Evolutionary conservation across 2,888 invertebrate genomes (phyloP).

Genomic region (Cerceris ruficornis): DNA sequence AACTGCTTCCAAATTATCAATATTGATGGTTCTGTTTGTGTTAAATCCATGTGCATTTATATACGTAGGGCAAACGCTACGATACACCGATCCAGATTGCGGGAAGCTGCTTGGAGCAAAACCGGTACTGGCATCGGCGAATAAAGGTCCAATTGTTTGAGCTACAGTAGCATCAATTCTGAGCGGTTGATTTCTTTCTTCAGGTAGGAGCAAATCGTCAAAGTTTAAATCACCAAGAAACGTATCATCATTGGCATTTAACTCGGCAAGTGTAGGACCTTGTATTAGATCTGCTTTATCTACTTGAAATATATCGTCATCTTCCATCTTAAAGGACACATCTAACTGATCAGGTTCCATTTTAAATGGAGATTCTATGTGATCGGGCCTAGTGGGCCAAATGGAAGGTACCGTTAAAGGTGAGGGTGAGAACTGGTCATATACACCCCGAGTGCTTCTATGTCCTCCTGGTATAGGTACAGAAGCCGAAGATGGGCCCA

Average conservation of each 20-base stretch:
- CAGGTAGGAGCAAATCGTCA: slow-evolving; percentile 90
- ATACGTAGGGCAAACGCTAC: slow-evolving; percentile 67
- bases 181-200: slow-evolving; percentile 83
- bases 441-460: slow-evolving; percentile 73
- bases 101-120: slow-evolving; percentile 79
- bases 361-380: slow-evolving; percentile 73
- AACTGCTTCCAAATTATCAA: slow-evolving; percentile 77
- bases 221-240: slow-evolving; percentile 92
- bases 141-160: slow-evolving; percentile 63
- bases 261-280: slow-evolving; percentile 91
- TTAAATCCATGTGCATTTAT: slow-evolving; percentile 69
- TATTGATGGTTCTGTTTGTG: slow-evolving; percentile 69
- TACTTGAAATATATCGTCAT: slow-evolving; percentile 94
- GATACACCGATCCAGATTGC: slow-evolving; percentile 71
- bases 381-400: slow-evolving; percentile 84
- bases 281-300: slow-evolving; percentile 93
- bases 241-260: slow-evolving; percentile 93
- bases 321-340: slow-evolving; percentile 89
- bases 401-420: slow-evolving; percentile 72
- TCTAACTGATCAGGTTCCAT: slow-evolving; percentile 76
- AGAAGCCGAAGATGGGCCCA: slow-evolving; percentile 77
- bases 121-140: slow-evolving; percentile 57
- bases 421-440: slow-evolving; percentile 79
- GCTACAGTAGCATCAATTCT: slow-evolving; percentile 61
- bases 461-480: slow-evolving; percentile 80